phyloP scores from a whole-genome alignment of 2,113 vertebrate genomes.

The Delphinapterus leucas region DNA sequence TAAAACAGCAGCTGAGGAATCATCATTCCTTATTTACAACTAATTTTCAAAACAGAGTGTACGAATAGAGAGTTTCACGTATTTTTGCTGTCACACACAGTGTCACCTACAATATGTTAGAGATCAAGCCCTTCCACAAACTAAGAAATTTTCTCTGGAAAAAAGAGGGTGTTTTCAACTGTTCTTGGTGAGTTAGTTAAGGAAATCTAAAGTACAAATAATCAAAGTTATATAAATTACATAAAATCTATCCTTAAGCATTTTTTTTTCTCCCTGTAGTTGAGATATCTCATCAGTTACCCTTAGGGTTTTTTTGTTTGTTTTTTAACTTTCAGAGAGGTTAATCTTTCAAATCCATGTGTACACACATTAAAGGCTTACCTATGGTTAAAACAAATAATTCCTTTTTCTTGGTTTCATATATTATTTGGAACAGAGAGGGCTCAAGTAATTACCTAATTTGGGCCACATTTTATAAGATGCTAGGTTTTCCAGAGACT shows the following conservation, averaged over 20 bases:
- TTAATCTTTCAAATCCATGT: slow-evolving; percentile 47
- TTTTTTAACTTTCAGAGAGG: slow-evolving; percentile 39
- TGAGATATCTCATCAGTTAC: slow-evolving; percentile 26
- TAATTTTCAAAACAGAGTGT: slow-evolving; percentile 54
- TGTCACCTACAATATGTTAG: slow-evolving; percentile 53
- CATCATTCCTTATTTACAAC: slow-evolving; percentile 44
- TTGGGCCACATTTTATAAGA: not conserved
- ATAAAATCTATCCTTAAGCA: slow-evolving; percentile 22
- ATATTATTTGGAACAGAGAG: not conserved
- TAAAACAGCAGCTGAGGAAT: slow-evolving; percentile 19
- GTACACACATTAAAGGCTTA: not conserved
- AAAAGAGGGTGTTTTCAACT: slow-evolving; percentile 26
- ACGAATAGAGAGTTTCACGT: slow-evolving; percentile 46
- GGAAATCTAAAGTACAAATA: slow-evolving; percentile 62
- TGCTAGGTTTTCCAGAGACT: not conserved
- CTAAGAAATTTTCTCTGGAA: slow-evolving; percentile 54
- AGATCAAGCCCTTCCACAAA: slow-evolving; percentile 43
- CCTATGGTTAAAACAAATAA: not conserved
- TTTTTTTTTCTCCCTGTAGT: slow-evolving; percentile 14
- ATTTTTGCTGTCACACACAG: slow-evolving; percentile 59
- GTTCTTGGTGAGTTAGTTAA: slow-evolving; percentile 56
- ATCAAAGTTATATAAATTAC: slow-evolving; percentile 49
- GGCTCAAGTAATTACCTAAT: not conserved
- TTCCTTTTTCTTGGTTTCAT: not conserved
- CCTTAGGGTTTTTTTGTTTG: not conserved